Evolutionary conservation across 2,888 invertebrate genomes (phyloP), one percentile per base, ranked within the genome.

Genomic region (Carcina quercana): DNA sequence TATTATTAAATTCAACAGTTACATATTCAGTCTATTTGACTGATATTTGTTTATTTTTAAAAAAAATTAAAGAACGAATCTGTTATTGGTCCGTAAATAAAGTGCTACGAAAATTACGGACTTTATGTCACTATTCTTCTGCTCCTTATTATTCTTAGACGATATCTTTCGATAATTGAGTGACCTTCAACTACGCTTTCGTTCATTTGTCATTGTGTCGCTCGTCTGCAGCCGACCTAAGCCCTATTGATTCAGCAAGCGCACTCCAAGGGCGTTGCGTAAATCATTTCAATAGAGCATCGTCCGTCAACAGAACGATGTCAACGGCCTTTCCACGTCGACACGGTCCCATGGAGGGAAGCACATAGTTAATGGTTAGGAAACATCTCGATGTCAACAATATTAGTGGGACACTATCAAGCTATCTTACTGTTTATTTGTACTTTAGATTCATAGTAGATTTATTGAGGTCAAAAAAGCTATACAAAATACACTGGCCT

Each of bases 211-310:
- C 17, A 7, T 22, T 5, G 22, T 3, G 3, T 7, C 6, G 3
- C n/a, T 3, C 6, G 15, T 25, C n/a, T 28, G 19, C 19, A 15
- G 12, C 8, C n/a, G n/a, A 13, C 13, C 14, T 14, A 8, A 20
- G 10, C 11, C 7, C 6, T 11, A 28, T 32, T 32, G 25, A 29
- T 32, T 25, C 36, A 29, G 25, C 11, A 30, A n/a, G 8, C 20
- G 21, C 12, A 24, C 22, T 15, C 13, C 28, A 41, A 37, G 36
- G 41, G 36, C 34, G 15, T 42, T 42, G 32, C 39, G 30, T 19
- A 37, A 40, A 35, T n/a, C 7, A 31, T 31, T 34, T 39, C 27
- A 19, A 36, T 30, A 22, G 25, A 15, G 14, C 37, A 32, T 30
- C 28, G 38, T 27, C 27, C 10, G 15, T 13, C 11, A n/a, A 31